Conservation (phyloP, 2,888 invertebrate species). For the Drosophila testacea region DNA sequence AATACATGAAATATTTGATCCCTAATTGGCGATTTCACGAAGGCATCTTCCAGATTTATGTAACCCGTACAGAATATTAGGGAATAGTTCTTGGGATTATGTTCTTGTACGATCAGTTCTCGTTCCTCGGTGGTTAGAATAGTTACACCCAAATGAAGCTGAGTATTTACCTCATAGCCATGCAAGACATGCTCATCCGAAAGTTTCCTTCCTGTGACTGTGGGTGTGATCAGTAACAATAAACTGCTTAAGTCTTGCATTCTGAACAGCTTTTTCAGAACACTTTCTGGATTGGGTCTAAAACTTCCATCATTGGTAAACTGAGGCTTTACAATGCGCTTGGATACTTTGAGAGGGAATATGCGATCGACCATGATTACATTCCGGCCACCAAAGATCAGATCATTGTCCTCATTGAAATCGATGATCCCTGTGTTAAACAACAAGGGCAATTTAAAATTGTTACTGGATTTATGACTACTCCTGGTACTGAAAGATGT, state of each 20-base stretch:
- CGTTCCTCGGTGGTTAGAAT: constrained; percentile 1
- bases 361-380: background rate
- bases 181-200: constrained; percentile 3
- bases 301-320: background rate
- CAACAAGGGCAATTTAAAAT: background rate
- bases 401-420: background rate
- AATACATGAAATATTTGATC: constrained; percentile 8
- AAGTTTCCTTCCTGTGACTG: background rate
- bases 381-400: constrained; percentile 9
- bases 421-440: constrained; percentile 1
- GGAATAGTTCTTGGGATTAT: background rate
- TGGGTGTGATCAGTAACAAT: constrained; percentile 14
- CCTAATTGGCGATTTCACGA: background rate
- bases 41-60: constrained; percentile 10
- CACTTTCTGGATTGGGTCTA: background rate
- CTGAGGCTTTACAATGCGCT: constrained; percentile 4
- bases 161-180: constrained; percentile 3
- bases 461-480: background rate
- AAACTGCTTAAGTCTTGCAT: background rate
- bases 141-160: constrained; percentile 9
- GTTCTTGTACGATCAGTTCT: background rate
- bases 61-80: constrained; percentile 9
- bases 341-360: background rate
- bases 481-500: background rate
- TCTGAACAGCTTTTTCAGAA: background rate